Percentiles rank a stretch among this genome's conserved stretches.
These are phyloP conservation scores for Lates calcarifer DNA, from an alignment of 2,113 vertebrate genomes.

Conservation along the genomic window DNA sequence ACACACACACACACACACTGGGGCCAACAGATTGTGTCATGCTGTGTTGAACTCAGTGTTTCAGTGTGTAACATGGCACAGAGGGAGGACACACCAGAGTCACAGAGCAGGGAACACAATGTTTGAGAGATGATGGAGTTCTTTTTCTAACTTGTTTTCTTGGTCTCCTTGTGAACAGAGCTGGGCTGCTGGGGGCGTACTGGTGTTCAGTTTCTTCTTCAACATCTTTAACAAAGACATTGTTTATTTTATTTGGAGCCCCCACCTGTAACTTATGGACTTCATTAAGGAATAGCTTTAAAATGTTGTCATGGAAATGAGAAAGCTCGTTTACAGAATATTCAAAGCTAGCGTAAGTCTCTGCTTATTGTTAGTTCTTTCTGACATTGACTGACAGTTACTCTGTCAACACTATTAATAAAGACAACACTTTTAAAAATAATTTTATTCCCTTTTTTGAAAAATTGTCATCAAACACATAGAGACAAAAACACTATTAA, in stretches of 20 bases:
- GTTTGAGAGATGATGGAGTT: slow-evolving; percentile 16
- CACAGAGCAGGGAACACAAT: not conserved
- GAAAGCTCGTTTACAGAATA: no score
- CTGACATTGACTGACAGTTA: not conserved
- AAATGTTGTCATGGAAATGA: no score
- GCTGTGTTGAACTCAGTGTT: not conserved
- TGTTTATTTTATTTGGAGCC: no score
- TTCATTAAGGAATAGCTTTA: no score
- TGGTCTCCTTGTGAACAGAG: not conserved
- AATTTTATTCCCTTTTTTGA: slow-evolving; percentile 71
- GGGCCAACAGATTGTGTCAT: slow-evolving; percentile 16
- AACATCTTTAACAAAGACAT: no score
- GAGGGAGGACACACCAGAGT: not conserved
- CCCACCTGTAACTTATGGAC: no score
- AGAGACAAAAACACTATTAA: slow-evolving; percentile 49
- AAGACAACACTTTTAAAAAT: slow-evolving; percentile 56
- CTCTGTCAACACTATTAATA: not conserved
- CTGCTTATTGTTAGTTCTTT: not conserved
- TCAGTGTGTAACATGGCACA: not conserved
- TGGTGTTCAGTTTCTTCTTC: not conserved
- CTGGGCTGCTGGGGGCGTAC: not conserved
- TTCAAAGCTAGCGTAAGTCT: no score
- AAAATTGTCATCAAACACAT: slow-evolving; percentile 64
- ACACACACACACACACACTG: not conserved
- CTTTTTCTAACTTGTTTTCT: slow-evolving; percentile 24